Evolutionary conservation across 1,140 invertebrate species (phyloP), one percentile per base, ranked within the genome.

Genomic region (Atopsyche davidsoni): DNA sequence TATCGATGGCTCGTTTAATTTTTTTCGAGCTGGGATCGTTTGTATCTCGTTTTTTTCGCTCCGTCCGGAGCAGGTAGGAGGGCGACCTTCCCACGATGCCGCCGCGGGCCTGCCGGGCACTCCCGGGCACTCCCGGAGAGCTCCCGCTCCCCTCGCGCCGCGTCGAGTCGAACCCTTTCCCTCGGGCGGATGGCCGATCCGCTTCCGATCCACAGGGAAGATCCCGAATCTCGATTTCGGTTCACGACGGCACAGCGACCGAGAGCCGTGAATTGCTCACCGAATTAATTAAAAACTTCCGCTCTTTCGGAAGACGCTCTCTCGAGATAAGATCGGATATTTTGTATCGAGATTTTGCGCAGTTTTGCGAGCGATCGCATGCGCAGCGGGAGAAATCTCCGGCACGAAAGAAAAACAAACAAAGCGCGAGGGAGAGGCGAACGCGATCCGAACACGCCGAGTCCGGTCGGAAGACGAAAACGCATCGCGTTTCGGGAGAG

Each of bases 331-430:
- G n/a, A n/a, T n/a, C n/a, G n/a, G n/a, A n/a, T n/a, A n/a, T n/a
- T n/a, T n/a, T n/a, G n/a, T n/a, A n/a, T n/a, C n/a, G n/a, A n/a
- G n/a, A n/a, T n/a, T n/a, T n/a, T n/a, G n/a, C n/a, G n/a, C n/a
- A n/a, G n/a, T n/a, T n/a, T n/a, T n/a, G n/a, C n/a, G n/a, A 19
- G 24, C 35, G 25, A 36, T 54, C 38, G 32, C 44, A 48, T 47
- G 43, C 35, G 38, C 36, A 51, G 34, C 41, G 32, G 35, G 47
- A 50, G 41, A 43, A 47, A 51, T 52, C 21, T 48, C 51, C 45
- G 32, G 51, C 56, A 58, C 56, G 56, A 53, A 57, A 43, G 17
- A 42, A 54, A 54, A 54, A 58, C 56, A 54, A 54, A 51, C 51
- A 54, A 36, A 52, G 24, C 39, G 16, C 18, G 18, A 45, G 50